Percentiles rank a stretch among this genome's conserved stretches.
These are phyloP conservation scores for Euclidia mi DNA, from an alignment of 2,888 invertebrate species.

Conservation along the genomic window DNA sequence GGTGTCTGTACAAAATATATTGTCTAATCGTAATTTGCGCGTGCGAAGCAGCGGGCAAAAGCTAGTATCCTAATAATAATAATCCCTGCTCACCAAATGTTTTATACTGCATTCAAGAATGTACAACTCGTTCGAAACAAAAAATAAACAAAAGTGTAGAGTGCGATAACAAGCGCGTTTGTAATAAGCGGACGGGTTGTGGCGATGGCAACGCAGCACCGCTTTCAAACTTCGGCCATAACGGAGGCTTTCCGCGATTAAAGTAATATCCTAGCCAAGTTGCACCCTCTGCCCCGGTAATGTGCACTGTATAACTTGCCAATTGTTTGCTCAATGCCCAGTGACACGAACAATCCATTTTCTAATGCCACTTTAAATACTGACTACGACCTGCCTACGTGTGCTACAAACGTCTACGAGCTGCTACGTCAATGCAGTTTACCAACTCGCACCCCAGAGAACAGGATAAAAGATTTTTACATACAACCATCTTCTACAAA, in stretches of 20 bases:
- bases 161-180: conserved; percentile 61
- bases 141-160: conserved; percentile 55
- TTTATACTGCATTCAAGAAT: conserved; percentile 37
- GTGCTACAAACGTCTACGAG: conserved; percentile 9
- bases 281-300: conserved; percentile 57
- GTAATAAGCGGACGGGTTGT: conserved; percentile 73
- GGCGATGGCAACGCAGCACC: conserved; percentile 44
- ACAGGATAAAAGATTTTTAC: conserved; percentile 28
- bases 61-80: neutral
- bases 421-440: conserved; percentile 25
- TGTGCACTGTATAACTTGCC: conserved; percentile 54
- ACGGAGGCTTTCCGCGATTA: conserved; percentile 77
- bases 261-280: conserved; percentile 77
- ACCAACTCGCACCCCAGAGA: conserved; percentile 20
- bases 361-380: conserved; percentile 23
- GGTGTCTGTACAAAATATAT: too few relatives aligned
- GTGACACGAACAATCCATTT: conserved; percentile 29
- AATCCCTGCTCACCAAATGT: too few relatives aligned
- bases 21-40: too few relatives aligned
- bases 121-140: conserved; percentile 26
- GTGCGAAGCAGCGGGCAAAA: too few relatives aligned
- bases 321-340: conserved; percentile 15
- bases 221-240: conserved; percentile 74
- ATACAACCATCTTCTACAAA: conserved; percentile 39
- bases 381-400: conserved; percentile 6